Evolutionary conservation across 2,797 vertebrate genomes (phyloP).

Genomic region (Spinibarbus caldwelli): DNA sequence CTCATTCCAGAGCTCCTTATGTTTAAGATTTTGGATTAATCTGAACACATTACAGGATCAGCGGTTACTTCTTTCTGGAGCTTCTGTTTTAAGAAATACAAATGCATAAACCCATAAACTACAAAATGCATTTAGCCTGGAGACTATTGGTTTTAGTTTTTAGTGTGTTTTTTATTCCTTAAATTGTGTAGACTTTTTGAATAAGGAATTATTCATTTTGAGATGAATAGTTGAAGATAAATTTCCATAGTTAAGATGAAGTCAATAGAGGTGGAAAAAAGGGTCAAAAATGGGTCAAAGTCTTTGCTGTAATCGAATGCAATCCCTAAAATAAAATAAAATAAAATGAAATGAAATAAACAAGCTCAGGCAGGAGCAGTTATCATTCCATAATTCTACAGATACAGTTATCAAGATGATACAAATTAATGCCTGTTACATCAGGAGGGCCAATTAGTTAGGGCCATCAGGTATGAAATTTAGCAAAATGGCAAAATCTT

Average conservation of each 20-base stretch:
- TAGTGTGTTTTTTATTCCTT: neutral
- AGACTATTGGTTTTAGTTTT: neutral
- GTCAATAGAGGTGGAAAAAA: neutral
- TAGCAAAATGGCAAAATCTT: neutral
- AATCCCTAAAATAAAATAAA: neutral
- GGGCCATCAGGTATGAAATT: no score
- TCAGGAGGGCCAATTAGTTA: no score
- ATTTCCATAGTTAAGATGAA: no score
- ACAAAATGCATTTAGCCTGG: neutral
- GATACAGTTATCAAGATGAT: neutral
- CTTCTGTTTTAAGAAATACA: neutral
- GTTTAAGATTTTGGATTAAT: neutral
- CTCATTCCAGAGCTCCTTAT: constrained; percentile 4
- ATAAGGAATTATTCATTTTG: neutral
- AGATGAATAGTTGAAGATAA: neutral
- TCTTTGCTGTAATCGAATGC: neutral
- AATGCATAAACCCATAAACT: neutral
- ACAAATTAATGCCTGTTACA: no score
- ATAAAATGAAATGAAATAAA: neutral
- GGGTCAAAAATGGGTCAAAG: no score
- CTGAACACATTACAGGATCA: neutral
- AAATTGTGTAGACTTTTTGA: neutral
- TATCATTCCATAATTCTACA: neutral
- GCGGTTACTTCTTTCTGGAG: neutral
- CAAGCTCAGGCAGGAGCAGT: neutral